Percentiles rank a stretch among this genome's conserved stretches.
Evolutionary conservation across 2,113 vertebrate genomes (phyloP).

Genomic region (Thunnus maccoyii): DNA sequence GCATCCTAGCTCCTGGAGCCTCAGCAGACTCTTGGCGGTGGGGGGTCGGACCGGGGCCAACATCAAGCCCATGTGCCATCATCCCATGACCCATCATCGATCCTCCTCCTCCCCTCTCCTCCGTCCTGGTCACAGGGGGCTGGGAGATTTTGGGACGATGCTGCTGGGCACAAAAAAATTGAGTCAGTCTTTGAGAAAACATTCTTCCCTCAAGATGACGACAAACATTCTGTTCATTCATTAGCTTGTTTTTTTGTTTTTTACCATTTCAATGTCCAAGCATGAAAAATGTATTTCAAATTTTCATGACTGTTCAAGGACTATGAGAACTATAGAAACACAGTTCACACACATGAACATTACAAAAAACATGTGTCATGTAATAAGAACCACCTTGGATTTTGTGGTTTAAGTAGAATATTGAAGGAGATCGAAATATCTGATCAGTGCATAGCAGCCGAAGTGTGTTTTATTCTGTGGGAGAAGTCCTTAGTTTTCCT

Average conservation of each 20-base stretch:
- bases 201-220: background rate
- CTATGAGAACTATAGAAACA: background rate
- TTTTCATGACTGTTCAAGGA: background rate
- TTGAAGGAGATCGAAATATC: background rate
- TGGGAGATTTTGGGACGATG: constrained; percentile 59
- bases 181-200: background rate
- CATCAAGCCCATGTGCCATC: constrained; percentile 45
- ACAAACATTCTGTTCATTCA: background rate
- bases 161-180: constrained; percentile 43
- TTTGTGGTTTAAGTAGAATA: background rate
- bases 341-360: background rate
- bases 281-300: background rate
- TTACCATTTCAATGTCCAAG: background rate
- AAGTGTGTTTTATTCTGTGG: background rate
- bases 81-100: constrained; percentile 36
- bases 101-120: constrained; percentile 59
- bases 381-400: background rate
- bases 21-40: constrained; percentile 68
- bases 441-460: background rate
- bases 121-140: constrained; percentile 48
- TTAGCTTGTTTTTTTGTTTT: background rate
- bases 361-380: background rate
- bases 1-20: constrained; percentile 76
- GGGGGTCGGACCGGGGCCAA: constrained; percentile 44
- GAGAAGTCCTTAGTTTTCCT: constrained; percentile 5